Evolutionary conservation across 2,888 invertebrate genomes (phyloP).

Genomic region (Periphyllus acericola): DNA sequence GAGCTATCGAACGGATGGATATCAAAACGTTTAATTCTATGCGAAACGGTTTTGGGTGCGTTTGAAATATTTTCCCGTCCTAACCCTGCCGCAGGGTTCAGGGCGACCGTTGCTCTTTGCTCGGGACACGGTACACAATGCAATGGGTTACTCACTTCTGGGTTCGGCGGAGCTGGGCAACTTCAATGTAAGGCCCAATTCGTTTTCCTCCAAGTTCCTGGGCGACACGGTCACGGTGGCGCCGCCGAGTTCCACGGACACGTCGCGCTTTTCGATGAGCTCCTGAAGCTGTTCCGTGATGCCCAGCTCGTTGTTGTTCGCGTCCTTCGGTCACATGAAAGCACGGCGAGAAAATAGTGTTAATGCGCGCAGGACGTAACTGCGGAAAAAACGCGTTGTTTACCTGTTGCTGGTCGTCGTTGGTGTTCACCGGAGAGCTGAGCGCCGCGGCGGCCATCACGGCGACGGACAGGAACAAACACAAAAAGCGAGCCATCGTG

Average conservation of each 20-base stretch:
- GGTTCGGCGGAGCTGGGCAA: slow-evolving; percentile 66
- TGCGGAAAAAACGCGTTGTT: background rate
- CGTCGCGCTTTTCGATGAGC: slow-evolving; percentile 81
- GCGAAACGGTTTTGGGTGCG: too few relatives aligned
- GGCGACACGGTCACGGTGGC: slow-evolving; percentile 81
- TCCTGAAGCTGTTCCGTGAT: slow-evolving; percentile 76
- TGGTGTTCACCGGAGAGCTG: slow-evolving; percentile 28
- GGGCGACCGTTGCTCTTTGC: too few relatives aligned
- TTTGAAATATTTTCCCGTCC: too few relatives aligned
- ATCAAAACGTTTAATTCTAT: too few relatives aligned
- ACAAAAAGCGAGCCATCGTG: slow-evolving; percentile 54
- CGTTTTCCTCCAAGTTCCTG: slow-evolving; percentile 80
- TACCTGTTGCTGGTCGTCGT: slow-evolving; percentile 30
- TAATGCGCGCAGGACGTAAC: background rate
- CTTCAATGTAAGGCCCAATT: slow-evolving; percentile 79
- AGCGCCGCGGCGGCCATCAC: background rate
- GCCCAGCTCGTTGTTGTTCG: slow-evolving; percentile 6
- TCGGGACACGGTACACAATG: too few relatives aligned
- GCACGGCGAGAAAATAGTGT: too few relatives aligned
- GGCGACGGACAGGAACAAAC: slow-evolving; percentile 35
- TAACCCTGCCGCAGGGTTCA: too few relatives aligned
- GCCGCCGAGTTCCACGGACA: slow-evolving; percentile 79
- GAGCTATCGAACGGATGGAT: too few relatives aligned
- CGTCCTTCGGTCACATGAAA: slow-evolving; percentile 3
- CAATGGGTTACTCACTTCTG: slow-evolving; percentile 31